Base-by-base conservation (phyloP, 2,113 vertebrate species). In the Barnardius zonarius region DNA sequence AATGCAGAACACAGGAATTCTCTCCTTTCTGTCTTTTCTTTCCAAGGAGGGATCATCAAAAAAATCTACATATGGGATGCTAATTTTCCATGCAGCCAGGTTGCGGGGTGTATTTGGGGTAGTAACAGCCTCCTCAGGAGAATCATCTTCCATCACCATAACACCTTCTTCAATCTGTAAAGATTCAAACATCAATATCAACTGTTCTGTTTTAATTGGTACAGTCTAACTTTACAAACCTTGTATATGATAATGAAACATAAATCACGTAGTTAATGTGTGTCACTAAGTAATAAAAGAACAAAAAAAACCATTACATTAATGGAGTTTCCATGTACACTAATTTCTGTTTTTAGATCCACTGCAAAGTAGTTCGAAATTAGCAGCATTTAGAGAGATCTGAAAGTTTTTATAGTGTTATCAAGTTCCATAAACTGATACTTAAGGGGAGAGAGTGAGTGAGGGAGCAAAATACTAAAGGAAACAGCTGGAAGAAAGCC, bases 141-240 rank as follows among this genome's bases (percentile, higher is more conserved):
- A 97, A 93, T 99, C 99, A 66, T 99, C 99, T 97, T 99, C 99
- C 98, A 98, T 93, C 77, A 99, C 99, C 94, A 99, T 97, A 6
- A 98, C 98, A 1, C 99, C 99, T 98, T 99, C 99, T 97, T 99
- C 99, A 96, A 99, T 99, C 99, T 98, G 94, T 35, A 95, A 95
- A 89, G 55, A 92, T 80, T 44, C 49, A 92, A 84, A 62, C 24
- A 93, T 18, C 52, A 72, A 62, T 15, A 62, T 39, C 37, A 43
- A 66, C 18, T 74, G 75, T 49, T 82, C 61, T 33, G 75, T 49
- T 82, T 57, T 33, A 77, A 82, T 3, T 86, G 48, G 18, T 22
- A 66, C 37, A 30, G 48, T 52, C 23, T 72, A 90, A 54, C 37
- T 81, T 77, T 55, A 17, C 14, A 80, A 89, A 82, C 41, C 17